These are phyloP conservation scores for Serinus canaria DNA, from an alignment of 2,113 vertebrate genomes.

Conservation along the genomic window DNA sequence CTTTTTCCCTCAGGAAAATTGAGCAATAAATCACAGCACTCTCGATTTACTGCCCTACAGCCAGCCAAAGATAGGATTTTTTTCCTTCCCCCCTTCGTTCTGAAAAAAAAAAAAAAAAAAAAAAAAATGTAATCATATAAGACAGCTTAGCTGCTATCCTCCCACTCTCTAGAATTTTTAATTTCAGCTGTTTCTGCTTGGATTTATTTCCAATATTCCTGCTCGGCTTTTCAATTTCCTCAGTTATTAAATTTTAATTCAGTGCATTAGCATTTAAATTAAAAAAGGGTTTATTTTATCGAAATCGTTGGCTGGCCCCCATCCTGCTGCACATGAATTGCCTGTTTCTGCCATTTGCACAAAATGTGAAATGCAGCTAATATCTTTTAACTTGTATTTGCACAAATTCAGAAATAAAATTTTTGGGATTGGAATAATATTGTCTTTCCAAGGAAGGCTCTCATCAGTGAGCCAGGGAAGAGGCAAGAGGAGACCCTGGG, in stretches of 20 bases:
- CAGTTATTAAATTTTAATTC: constrained; percentile 99
- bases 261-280: constrained; percentile 99
- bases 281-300: constrained; percentile 96
- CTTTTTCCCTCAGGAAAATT: constrained; percentile 89
- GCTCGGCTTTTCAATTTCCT: constrained; percentile 99
- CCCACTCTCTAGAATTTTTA: constrained; percentile 98
- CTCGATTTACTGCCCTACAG: constrained; percentile 91
- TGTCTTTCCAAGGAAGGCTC: constrained; percentile 74
- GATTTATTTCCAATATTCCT: constrained; percentile 99
- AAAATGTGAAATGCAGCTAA: constrained; percentile 79
- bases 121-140: constrained; percentile 97
- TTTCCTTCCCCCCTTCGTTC: constrained; percentile 78
- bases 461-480: constrained; percentile 30
- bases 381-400: constrained; percentile 79
- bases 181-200: constrained; percentile 99
- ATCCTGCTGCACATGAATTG: constrained; percentile 77
- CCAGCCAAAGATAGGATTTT: constrained; percentile 87
- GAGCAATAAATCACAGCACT: constrained; percentile 95
- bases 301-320: constrained; percentile 79
- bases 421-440: constrained; percentile 80
- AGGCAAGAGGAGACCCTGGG: not conserved
- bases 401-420: constrained; percentile 81
- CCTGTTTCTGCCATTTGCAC: constrained; percentile 80
- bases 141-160: constrained; percentile 91
- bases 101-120: constrained; percentile 80